Evolutionary conservation across 2,888 invertebrate genomes (phyloP).

Genomic region (Carabus problematicus): DNA sequence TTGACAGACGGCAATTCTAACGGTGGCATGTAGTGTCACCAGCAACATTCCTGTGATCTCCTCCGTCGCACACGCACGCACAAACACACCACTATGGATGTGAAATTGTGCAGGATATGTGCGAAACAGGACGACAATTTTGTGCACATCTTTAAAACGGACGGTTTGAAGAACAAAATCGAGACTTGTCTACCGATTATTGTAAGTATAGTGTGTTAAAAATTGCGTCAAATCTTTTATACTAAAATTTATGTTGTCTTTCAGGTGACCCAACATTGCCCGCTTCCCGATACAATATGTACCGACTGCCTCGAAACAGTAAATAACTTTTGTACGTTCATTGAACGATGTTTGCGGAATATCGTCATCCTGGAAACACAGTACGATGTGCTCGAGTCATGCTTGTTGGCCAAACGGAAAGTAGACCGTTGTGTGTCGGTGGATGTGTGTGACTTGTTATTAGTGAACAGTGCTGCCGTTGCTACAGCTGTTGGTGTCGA

Average conservation of each 20-base stretch:
- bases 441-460: constrained; percentile 19
- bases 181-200: constrained; percentile 59
- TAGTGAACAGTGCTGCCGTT: background rate
- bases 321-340: constrained; percentile 55
- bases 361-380: constrained; percentile 56
- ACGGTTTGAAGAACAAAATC: constrained; percentile 57
- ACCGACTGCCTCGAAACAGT: constrained; percentile 54
- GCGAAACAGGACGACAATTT: constrained; percentile 53
- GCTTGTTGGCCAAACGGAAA: constrained; percentile 55
- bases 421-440: constrained; percentile 52
- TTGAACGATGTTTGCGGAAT: constrained; percentile 56
- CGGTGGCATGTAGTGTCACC: constrained; percentile 20
- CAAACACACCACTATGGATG: constrained; percentile 53
- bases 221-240: too few species aligned
- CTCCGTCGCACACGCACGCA: too few species aligned
- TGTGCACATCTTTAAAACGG: constrained; percentile 56
- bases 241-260: constrained; percentile 36
- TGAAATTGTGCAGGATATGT: constrained; percentile 57
- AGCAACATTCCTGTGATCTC: background rate
- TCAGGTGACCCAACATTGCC: constrained; percentile 54
- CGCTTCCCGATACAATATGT: constrained; percentile 57
- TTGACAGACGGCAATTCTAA: constrained; percentile 1
- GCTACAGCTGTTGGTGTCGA: background rate
- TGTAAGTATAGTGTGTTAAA: constrained; percentile 51
- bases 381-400: constrained; percentile 56